Evolutionary conservation across 2,888 invertebrate species (phyloP).

Genomic region (Apodemia zela): DNA sequence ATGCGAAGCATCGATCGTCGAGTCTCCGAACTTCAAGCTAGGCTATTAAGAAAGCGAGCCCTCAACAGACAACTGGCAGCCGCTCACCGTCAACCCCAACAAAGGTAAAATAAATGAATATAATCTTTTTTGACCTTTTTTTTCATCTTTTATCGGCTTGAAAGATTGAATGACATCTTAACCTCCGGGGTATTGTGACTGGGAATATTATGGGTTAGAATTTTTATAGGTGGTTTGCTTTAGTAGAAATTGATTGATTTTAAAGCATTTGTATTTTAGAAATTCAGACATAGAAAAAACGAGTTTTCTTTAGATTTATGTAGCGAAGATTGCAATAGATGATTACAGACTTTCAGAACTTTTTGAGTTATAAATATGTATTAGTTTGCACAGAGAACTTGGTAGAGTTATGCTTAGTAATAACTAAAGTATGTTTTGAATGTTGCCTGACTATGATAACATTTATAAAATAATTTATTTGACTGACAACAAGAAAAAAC

Average conservation of each 20-base stretch:
- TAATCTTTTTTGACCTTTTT: not conserved
- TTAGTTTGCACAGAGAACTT: too few species aligned
- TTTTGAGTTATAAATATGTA: too few species aligned
- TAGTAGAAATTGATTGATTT: not conserved
- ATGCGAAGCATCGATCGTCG: slow-evolving; percentile 95
- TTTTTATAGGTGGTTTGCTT: not conserved
- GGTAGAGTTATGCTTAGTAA: too few species aligned
- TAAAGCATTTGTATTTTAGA: not conserved
- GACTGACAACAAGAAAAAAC: too few species aligned
- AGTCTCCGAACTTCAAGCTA: slow-evolving; percentile 95
- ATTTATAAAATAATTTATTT: too few species aligned
- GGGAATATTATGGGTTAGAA: not conserved
- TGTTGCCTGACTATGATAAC: too few species aligned
- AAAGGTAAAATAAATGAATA: slow-evolving; percentile 37
- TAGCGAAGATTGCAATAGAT: not conserved
- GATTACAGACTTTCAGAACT: not conserved
- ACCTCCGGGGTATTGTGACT: not conserved
- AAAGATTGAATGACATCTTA: not conserved
- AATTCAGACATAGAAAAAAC: not conserved
- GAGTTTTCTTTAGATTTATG: not conserved
- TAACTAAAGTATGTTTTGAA: too few species aligned
- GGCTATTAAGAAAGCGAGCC: slow-evolving; percentile 92
- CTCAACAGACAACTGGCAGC: slow-evolving; percentile 85
- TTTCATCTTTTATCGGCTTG: slow-evolving; percentile 2
- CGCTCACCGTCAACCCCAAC: slow-evolving; percentile 67